Percentiles rank a stretch among this genome's conserved stretches.
These are phyloP conservation scores for Aegotheles bennettii DNA, from an alignment of 2,113 vertebrate genomes.

Conservation along the genomic window DNA sequence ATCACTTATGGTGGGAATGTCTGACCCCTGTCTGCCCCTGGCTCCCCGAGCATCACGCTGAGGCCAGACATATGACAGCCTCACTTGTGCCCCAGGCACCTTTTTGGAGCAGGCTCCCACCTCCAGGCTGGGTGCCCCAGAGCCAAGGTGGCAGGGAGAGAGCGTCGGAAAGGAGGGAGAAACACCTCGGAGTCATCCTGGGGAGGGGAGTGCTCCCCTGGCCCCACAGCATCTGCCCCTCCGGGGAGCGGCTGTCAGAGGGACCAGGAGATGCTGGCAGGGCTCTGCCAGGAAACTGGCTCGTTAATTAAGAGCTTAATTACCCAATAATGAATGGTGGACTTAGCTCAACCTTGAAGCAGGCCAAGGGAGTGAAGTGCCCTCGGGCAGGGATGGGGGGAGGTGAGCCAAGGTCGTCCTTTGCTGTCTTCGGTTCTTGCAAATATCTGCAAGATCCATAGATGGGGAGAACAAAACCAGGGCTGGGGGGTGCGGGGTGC, in stretches of 20 bases:
- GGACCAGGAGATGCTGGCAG: not conserved
- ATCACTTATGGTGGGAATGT: not conserved
- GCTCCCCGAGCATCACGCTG: not conserved
- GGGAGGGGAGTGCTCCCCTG: not conserved
- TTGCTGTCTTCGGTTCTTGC: not conserved
- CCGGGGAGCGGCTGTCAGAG: not conserved
- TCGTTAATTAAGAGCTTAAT: conserved; percentile 40
- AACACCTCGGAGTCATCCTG: fast-evolving
- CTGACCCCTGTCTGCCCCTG: not conserved
- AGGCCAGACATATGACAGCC: not conserved
- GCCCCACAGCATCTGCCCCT: not conserved
- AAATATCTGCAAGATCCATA: not conserved
- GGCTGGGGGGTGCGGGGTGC: not conserved
- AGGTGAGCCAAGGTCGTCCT: not conserved
- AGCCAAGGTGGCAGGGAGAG: not conserved
- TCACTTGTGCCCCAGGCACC: not conserved
- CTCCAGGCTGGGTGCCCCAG: not conserved
- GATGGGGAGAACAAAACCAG: not conserved
- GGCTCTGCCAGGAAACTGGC: not conserved
- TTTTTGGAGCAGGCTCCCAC: not conserved
- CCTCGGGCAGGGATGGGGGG: not conserved
- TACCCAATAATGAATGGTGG: not conserved
- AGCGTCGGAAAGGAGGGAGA: not conserved
- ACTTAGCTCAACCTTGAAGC: conserved; percentile 34
- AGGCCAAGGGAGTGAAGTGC: not conserved